These are phyloP conservation scores for Zygogramma bicolorata DNA, from an alignment of 2,888 invertebrate species.

Conservation along the genomic window DNA sequence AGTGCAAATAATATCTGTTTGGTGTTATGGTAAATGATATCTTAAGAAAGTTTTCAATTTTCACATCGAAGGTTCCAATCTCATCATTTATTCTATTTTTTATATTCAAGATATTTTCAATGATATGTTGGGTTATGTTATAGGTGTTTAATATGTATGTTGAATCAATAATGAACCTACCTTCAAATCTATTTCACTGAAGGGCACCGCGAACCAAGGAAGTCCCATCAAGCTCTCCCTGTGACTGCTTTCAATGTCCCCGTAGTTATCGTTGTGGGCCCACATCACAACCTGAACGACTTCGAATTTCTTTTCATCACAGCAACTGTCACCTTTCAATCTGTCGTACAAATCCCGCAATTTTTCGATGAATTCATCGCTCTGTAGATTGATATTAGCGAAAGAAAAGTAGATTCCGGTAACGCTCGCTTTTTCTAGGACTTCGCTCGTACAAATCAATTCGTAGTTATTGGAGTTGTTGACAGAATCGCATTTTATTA, in stretches of 20 bases:
- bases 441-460: constrained; percentile 67
- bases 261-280: constrained; percentile 75
- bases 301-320: constrained; percentile 67
- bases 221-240: constrained; percentile 73
- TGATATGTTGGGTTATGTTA: too few species aligned
- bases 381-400: constrained; percentile 76
- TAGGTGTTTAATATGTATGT: too few species aligned
- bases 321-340: constrained; percentile 56
- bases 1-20: too few species aligned
- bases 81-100: too few species aligned
- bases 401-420: constrained; percentile 80
- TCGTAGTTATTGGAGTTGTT: constrained; percentile 68
- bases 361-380: constrained; percentile 77
- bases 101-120: not conserved
- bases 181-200: constrained; percentile 78
- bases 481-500: constrained; percentile 68
- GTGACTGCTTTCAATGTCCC: constrained; percentile 76
- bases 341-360: constrained; percentile 72
- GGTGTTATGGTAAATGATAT: too few species aligned
- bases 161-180: constrained; percentile 64
- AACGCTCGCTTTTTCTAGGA: constrained; percentile 69
- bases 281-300: constrained; percentile 79
- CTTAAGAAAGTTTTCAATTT: too few species aligned
- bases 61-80: too few species aligned
- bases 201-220: constrained; percentile 80